Conservation (phyloP, 2,888 invertebrate genomes). For the Unio pictorum region DNA sequence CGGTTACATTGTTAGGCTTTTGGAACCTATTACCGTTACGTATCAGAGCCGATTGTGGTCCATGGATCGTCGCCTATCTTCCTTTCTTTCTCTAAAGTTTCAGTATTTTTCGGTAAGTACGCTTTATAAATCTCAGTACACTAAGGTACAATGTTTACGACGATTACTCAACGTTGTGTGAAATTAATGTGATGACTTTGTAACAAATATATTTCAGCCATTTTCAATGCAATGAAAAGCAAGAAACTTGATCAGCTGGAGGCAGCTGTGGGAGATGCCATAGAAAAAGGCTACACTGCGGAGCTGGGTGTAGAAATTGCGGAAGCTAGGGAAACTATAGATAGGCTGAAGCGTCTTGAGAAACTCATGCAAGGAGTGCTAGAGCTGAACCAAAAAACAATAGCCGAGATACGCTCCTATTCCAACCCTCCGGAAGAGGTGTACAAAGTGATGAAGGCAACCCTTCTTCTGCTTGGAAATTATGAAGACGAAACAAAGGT, state of each 20-base stretch:
- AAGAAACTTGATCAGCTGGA: slow-evolving; percentile 27
- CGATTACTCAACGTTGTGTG: too few relatives aligned
- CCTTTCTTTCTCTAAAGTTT: too few relatives aligned
- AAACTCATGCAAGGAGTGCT: slow-evolving; percentile 32
- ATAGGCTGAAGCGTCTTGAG: slow-evolving; percentile 24
- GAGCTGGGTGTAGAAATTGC: slow-evolving; percentile 24
- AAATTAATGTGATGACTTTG: too few relatives aligned
- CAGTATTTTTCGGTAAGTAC: too few relatives aligned
- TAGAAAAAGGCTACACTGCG: slow-evolving; percentile 25
- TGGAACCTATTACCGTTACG: too few relatives aligned
- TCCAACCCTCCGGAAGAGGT: slow-evolving; percentile 52
- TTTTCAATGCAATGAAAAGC: slow-evolving; percentile 24
- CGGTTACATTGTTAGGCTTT: too few relatives aligned
- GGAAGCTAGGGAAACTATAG: slow-evolving; percentile 28
- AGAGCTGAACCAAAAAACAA: slow-evolving; percentile 54
- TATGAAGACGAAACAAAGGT: slow-evolving; percentile 61
- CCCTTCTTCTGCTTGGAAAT: slow-evolving; percentile 59
- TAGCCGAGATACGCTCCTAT: slow-evolving; percentile 61
- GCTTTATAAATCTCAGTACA: too few relatives aligned
- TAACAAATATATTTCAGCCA: slow-evolving; percentile 10
- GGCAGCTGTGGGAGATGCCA: slow-evolving; percentile 23
- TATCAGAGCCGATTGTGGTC: too few relatives aligned
- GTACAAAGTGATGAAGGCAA: slow-evolving; percentile 59
- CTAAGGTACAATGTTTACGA: too few relatives aligned
- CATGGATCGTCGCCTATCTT: too few relatives aligned